phyloP scores from a whole-genome alignment of 2,113 vertebrate species.

The Cavia porcellus region DNA sequence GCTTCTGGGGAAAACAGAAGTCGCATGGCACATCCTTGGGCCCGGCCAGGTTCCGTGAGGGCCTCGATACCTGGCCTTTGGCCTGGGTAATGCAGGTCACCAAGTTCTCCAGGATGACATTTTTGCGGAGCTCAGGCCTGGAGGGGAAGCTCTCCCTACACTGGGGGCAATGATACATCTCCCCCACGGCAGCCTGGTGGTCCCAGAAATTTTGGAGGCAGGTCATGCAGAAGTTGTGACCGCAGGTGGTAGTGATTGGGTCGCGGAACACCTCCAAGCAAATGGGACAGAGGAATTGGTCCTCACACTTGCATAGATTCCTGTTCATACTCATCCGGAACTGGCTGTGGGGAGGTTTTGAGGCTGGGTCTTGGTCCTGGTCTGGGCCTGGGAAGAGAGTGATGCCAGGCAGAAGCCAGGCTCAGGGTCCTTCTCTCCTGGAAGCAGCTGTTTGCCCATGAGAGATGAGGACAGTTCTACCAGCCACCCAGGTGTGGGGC shows the following conservation, averaged over 20 bases:
- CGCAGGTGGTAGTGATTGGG: slow-evolving; percentile 75
- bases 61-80: neutral
- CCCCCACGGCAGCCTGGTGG: slow-evolving; percentile 65
- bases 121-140: slow-evolving; percentile 81
- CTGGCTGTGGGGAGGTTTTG: neutral
- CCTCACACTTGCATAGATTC: slow-evolving; percentile 27
- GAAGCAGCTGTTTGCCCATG: neutral
- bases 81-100: slow-evolving; percentile 80
- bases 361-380: slow-evolving; percentile 21
- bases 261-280: slow-evolving; percentile 80
- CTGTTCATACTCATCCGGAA: neutral
- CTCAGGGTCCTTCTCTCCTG: neutral
- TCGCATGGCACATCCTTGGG: slow-evolving; percentile 89
- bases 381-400: slow-evolving; percentile 42
- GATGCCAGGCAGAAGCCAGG: neutral
- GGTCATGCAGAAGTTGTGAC: slow-evolving; percentile 84
- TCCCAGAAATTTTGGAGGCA: slow-evolving; percentile 86
- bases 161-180: slow-evolving; percentile 83
- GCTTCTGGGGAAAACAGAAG: slow-evolving; percentile 87
- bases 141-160: slow-evolving; percentile 84
- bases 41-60: neutral
- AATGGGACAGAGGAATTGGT: slow-evolving; percentile 81
- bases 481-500: neutral
- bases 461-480: neutral
- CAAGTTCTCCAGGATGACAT: slow-evolving; percentile 83